A percentile compares a stretch with the other conserved stretches of the same genome.
These are phyloP conservation scores for Salarias fasciatus DNA, from an alignment of 2,797 vertebrate species.

Conservation along the genomic window DNA sequence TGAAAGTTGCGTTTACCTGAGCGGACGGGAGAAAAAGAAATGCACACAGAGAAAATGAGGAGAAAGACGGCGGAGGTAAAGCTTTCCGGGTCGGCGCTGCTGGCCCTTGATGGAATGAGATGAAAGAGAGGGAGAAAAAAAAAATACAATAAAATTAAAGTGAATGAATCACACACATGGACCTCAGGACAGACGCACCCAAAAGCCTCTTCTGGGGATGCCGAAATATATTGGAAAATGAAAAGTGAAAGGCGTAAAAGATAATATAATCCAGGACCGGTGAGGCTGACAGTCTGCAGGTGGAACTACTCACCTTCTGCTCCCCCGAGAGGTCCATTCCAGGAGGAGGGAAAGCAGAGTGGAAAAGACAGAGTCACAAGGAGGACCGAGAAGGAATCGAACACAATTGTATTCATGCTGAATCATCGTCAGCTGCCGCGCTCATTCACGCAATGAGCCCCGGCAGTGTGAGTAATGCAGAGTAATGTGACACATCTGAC, in stretches of 20 bases:
- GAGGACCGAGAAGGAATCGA: not conserved
- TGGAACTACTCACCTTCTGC: conserved; percentile 77
- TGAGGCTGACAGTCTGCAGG: conserved; percentile 9
- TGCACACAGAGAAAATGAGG: conserved; percentile 57
- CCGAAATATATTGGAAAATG: conserved; percentile 27
- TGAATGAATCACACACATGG: conserved; percentile 19
- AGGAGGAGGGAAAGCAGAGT: not conserved
- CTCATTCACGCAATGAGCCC: conserved; percentile 18
- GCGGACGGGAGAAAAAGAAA: conserved; percentile 41
- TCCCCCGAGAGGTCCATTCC: conserved; percentile 51
- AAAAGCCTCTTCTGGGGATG: conserved; percentile 1
- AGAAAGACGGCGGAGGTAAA: conserved; percentile 35
- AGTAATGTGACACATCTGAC: conserved; percentile 14
- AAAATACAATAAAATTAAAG: conserved; percentile 39
- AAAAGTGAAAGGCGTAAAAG: conserved; percentile 44
- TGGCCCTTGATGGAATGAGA: conserved; percentile 54
- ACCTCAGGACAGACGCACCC: too few species aligned
- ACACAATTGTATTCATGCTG: conserved; percentile 12
- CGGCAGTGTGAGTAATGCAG: not conserved
- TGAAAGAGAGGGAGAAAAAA: conserved; percentile 51
- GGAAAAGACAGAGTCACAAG: conserved; percentile 23
- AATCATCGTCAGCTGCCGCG: conserved; percentile 9
- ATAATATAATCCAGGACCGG: conserved; percentile 11
- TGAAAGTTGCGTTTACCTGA: conserved; percentile 64
- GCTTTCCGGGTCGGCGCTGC: conserved; percentile 38